Percentiles rank a stretch among this genome's conserved stretches.
These are phyloP conservation scores for Lethenteron camtschaticum DNA, from an alignment of 2,113 vertebrate genomes.

Conservation along the genomic window DNA sequence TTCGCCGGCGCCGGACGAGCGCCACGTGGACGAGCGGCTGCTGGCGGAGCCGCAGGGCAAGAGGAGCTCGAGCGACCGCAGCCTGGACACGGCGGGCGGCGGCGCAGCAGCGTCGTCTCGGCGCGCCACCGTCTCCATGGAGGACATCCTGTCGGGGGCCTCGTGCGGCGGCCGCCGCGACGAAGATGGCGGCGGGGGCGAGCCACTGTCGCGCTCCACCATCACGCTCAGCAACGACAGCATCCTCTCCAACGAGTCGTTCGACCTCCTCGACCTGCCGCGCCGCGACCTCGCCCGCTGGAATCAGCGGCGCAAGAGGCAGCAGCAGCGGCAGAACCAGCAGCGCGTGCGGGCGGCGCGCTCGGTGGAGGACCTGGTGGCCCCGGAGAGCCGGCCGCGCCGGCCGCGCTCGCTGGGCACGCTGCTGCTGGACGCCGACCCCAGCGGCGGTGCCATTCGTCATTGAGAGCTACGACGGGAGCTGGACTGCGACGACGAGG, in stretches of 20 bases:
- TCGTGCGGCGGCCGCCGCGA: slow-evolving; percentile 12
- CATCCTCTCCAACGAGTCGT: slow-evolving; percentile 83
- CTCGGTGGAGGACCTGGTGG: background rate
- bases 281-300: slow-evolving; percentile 64
- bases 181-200: slow-evolving; percentile 9
- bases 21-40: slow-evolving; percentile 29
- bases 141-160: too few relatives aligned
- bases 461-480: too few relatives aligned
- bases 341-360: slow-evolving; percentile 37
- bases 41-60: too few relatives aligned
- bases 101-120: too few relatives aligned
- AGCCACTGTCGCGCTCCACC: slow-evolving; percentile 18
- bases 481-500: too few relatives aligned
- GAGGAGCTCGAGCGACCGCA: too few relatives aligned
- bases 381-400: background rate
- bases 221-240: slow-evolving; percentile 66
- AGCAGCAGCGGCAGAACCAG: slow-evolving; percentile 62
- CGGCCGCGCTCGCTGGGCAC: too few relatives aligned
- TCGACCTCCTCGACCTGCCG: slow-evolving; percentile 68
- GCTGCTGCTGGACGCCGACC: too few relatives aligned
- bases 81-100: too few relatives aligned
- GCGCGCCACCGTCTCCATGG: too few relatives aligned
- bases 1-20: slow-evolving; percentile 17
- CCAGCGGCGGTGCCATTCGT: too few relatives aligned
- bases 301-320: slow-evolving; percentile 73